Evolutionary conservation across 2,797 vertebrate species (phyloP).

Genomic region (Sebastolobus altivelis): DNA sequence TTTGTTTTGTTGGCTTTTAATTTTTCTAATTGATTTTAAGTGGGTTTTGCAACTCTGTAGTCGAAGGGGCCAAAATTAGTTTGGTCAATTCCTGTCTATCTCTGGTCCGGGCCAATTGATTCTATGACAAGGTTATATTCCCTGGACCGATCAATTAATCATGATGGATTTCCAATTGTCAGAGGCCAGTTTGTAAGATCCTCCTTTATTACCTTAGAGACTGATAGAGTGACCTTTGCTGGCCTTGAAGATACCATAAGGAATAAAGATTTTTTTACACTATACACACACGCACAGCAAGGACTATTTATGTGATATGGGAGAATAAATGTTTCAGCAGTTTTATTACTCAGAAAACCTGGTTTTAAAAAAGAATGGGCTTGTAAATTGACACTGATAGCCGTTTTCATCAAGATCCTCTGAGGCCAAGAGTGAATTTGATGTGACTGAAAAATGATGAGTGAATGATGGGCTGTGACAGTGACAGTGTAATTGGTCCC

Average conservation of each 20-base stretch:
- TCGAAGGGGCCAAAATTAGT: constrained; percentile 59
- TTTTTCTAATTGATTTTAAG: constrained; percentile 78
- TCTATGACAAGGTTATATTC: constrained; percentile 72
- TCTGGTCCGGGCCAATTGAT: constrained; percentile 73
- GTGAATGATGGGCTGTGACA: constrained; percentile 70
- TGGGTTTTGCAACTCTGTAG: constrained; percentile 73
- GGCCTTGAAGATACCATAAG: constrained; percentile 52
- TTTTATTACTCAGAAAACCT: constrained; percentile 40
- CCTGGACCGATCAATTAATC: constrained; percentile 81
- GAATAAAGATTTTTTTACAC: constrained; percentile 43
- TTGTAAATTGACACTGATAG: constrained; percentile 37
- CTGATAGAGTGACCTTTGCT: constrained; percentile 64
- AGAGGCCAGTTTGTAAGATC: constrained; percentile 66
- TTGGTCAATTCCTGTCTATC: constrained; percentile 68
- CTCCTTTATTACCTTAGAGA: constrained; percentile 72
- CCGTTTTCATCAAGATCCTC: constrained; percentile 45
- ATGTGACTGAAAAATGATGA: constrained; percentile 55
- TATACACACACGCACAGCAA: neutral
- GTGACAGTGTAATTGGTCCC: constrained; percentile 70
- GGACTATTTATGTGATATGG: constrained; percentile 26
- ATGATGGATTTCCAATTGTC: constrained; percentile 81
- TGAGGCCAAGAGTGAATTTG: constrained; percentile 49
- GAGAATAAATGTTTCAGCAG: constrained; percentile 28
- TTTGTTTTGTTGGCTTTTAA: constrained; percentile 58
- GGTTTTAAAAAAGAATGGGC: constrained; percentile 34